Evolutionary conservation across 2,888 invertebrate species (phyloP), one percentile per base, ranked within the genome.

Genomic region (Polyommatus icarus): DNA sequence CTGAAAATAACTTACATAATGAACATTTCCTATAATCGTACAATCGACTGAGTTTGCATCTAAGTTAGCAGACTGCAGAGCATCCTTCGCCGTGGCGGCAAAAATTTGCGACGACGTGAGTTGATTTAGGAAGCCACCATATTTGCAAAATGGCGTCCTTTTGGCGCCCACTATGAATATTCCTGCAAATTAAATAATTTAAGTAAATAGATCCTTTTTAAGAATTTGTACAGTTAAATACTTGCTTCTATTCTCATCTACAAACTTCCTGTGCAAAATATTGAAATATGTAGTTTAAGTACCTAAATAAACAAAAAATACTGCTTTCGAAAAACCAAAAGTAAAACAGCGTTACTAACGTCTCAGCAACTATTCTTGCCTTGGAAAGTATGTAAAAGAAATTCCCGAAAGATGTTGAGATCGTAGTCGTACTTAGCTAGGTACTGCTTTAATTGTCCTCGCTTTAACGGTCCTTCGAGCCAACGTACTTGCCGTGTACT

Each of bases 81-180:
- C 92, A 78, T 88, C 89, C 80, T 88, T 91, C 3, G 92, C 92
- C 59, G 93, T 90, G 0, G 87, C 88, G 0, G 93, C 92, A 79
- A 92, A 93, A 0, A 86, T 86, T n/a, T 88, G 84, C 0, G 87
- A 89, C 0, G 93, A 90, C 82, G 89, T 88, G 83, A 89, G 83
- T 81, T 92, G 91, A 75, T 88, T 85, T 12, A 93, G 79, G 1
- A 84, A 81, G 8, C 93, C 92, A 83, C 92, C 93, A 87, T 89
- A 89, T 78, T 83, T 84, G 79, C 92, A 91, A 86, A 93, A 92
- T 85, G 93, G 91, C 80, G 92, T 92, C 78, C 92, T 84, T 86
- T 92, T 93, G 78, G 92, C 93, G 82, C 90, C 91, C 82, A 93
- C 82, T 80, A 93, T 85, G 79, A 89, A 92, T 78, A 93, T 84